phyloP scores from a whole-genome alignment of 2,888 invertebrate species.

The Hypena proboscidalis region DNA sequence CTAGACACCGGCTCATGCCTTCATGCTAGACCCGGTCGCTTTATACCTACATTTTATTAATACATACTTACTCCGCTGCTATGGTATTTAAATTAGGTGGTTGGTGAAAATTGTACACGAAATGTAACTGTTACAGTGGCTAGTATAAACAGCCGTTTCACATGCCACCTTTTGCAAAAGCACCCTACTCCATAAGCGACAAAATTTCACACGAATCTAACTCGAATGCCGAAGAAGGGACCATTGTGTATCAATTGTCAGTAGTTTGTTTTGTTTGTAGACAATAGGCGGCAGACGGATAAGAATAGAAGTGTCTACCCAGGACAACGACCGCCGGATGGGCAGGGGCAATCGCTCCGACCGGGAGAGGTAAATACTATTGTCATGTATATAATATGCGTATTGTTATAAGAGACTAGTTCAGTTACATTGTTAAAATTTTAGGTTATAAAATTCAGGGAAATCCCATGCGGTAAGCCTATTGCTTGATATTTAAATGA shows the following conservation, averaged over 20 bases:
- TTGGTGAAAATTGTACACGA: no score
- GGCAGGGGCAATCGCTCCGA: conserved; percentile 82
- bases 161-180: background rate
- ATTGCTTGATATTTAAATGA: no score
- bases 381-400: no score
- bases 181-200: background rate
- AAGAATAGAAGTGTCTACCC: conserved; percentile 92
- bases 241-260: conserved; percentile 28
- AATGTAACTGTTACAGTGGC: no score
- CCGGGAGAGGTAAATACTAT: conserved; percentile 67
- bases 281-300: conserved; percentile 90
- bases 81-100: no score
- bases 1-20: conserved; percentile 45
- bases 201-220: background rate
- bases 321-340: conserved; percentile 89
- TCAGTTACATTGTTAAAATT: no score
- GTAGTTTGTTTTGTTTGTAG: conserved; percentile 66
- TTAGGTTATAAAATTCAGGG: no score
- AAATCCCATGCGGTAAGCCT: no score
- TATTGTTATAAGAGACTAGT: no score
- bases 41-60: conserved; percentile 44
- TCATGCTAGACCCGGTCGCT: conserved; percentile 42
- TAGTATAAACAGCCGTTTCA: background rate
- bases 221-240: conserved; percentile 11
- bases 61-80: no score